Evolutionary conservation across 1,140 invertebrate species (phyloP).

Genomic region (Lineus longissimus): DNA sequence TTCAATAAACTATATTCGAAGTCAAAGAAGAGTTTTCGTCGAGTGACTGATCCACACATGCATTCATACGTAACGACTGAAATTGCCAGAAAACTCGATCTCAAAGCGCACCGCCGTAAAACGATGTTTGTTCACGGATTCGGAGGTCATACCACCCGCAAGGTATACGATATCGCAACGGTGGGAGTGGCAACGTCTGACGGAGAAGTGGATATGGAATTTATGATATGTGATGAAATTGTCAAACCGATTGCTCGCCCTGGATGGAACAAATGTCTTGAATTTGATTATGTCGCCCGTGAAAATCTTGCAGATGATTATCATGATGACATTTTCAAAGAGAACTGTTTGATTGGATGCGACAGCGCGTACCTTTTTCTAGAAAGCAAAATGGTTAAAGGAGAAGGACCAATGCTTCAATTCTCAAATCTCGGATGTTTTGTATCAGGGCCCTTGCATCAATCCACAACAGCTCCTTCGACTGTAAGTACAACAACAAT

Average conservation of each 20-base stretch:
- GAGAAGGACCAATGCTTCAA: not conserved
- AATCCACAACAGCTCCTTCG: no score
- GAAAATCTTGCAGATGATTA: not conserved
- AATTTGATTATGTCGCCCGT: not conserved
- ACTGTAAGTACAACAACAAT: no score
- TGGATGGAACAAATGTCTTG: not conserved
- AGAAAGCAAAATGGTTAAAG: not conserved
- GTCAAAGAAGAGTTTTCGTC: no score
- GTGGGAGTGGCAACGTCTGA: not conserved
- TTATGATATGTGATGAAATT: not conserved
- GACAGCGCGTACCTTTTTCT: not conserved
- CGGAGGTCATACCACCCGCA: not conserved
- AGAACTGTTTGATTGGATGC: not conserved
- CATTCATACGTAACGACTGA: not conserved
- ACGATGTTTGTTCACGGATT: not conserved
- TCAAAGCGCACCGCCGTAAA: not conserved
- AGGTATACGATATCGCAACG: not conserved
- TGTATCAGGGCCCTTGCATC: not conserved
- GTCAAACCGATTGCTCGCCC: not conserved
- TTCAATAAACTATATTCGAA: no score
- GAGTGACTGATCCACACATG: no score
- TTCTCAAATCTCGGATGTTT: constrained; percentile 2
- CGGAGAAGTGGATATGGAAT: not conserved
- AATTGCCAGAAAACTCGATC: not conserved
- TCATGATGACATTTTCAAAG: not conserved